phyloP scores from a whole-genome alignment of 2,888 invertebrate genomes.

The Aproaerema taeniolella region DNA sequence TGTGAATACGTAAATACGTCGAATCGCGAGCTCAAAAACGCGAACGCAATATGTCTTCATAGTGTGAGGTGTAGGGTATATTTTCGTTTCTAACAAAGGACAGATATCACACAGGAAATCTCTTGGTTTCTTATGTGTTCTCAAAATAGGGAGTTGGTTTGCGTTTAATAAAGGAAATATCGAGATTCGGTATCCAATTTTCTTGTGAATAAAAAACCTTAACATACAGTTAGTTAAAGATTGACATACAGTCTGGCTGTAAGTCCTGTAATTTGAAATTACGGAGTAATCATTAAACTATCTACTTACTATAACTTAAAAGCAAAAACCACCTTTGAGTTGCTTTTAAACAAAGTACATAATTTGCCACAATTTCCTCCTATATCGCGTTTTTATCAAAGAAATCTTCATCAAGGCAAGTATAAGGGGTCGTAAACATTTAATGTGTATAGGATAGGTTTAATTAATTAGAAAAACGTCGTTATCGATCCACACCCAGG shows the following conservation, averaged over 20 bases:
- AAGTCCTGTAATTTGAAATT: no score
- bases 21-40: conserved; percentile 75
- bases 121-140: conserved; percentile 50
- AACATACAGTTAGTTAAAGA: no score
- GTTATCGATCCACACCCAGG: conserved; percentile 51
- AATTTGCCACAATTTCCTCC: no score
- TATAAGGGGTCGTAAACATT: conserved; percentile 60
- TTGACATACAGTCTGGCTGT: no score
- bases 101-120: conserved; percentile 57
- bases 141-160: conserved; percentile 33
- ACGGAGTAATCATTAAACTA: no score
- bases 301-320: no score
- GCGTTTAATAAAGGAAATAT: background rate
- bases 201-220: no score
- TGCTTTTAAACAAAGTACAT: no score
- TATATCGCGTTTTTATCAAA: conserved; percentile 4
- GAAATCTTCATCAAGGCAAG: conserved; percentile 12
- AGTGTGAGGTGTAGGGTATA: conserved; percentile 59
- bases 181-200: no score
- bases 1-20: conserved; percentile 76
- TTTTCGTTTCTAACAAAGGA: conserved; percentile 67
- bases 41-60: conserved; percentile 76
- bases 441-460: conserved; percentile 64
- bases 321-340: no score
- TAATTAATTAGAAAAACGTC: conserved; percentile 65